phyloP scores from a whole-genome alignment of 1,140 invertebrate species.

The Nephila pilipes region DNA sequence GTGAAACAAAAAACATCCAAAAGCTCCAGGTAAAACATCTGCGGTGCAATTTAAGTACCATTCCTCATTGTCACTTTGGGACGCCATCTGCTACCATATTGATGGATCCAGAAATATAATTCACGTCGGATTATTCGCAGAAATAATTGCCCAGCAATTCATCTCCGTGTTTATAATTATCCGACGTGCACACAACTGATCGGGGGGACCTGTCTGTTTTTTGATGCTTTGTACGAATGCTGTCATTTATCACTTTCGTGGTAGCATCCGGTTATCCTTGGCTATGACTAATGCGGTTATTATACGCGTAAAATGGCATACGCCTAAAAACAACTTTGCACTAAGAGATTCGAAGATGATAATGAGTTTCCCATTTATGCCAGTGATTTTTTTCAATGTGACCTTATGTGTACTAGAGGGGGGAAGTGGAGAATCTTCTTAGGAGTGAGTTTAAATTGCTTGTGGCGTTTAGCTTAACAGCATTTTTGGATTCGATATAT shows the following conservation, averaged over 20 bases:
- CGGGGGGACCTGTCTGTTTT: conserved; percentile 53
- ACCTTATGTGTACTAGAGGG: background rate
- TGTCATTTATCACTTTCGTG: conserved; percentile 68
- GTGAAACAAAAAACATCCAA: background rate
- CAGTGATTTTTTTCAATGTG: background rate
- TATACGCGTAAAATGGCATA: conserved; percentile 69
- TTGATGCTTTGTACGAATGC: conserved; percentile 62
- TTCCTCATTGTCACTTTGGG: conserved; percentile 71
- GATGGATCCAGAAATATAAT: conserved; percentile 74
- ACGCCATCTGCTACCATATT: conserved; percentile 74
- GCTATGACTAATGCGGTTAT: conserved; percentile 67
- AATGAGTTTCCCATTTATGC: conserved; percentile 60
- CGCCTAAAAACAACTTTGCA: conserved; percentile 70
- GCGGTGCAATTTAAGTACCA: conserved; percentile 73
- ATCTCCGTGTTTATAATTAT: conserved; percentile 77
- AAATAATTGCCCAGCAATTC: conserved; percentile 73
- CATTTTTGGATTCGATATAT: conserved; percentile 35
- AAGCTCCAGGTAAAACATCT: conserved; percentile 71
- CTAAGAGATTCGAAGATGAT: conserved; percentile 45
- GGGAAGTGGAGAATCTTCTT: background rate
- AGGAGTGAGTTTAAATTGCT: conserved; percentile 10
- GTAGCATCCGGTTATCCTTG: conserved; percentile 70
- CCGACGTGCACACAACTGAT: conserved; percentile 61
- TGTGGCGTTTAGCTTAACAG: conserved; percentile 8
- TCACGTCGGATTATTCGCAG: conserved; percentile 71